Evolutionary conservation across 2,888 invertebrate genomes (phyloP).

Genomic region (Steinernema carpocapsae): DNA sequence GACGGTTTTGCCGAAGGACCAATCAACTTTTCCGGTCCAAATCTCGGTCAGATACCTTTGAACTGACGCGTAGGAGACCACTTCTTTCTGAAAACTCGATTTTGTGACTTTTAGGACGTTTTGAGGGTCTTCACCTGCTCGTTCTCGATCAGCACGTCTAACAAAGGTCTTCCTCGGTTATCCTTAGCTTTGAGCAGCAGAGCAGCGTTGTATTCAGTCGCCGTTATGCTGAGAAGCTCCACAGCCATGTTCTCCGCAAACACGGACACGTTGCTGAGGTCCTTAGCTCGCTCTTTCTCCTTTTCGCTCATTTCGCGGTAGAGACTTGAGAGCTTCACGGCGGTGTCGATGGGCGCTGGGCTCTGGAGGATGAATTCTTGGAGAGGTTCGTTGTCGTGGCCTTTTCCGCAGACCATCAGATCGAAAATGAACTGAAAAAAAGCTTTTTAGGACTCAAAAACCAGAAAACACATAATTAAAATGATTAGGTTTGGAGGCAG

Average conservation of each 20-base stretch:
- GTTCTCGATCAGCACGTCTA: conserved; percentile 84
- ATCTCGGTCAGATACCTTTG: conserved; percentile 77
- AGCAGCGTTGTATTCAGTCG: conserved; percentile 80
- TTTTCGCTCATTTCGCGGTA: conserved; percentile 75
- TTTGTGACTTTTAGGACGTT: conserved; percentile 45
- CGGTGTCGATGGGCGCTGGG: conserved; percentile 97
- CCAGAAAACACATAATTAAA: too few species aligned
- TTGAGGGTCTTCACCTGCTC: conserved; percentile 84
- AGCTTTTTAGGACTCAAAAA: background rate
- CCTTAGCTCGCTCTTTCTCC: conserved; percentile 88
- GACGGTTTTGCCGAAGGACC: conserved; percentile 93
- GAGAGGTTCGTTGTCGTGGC: conserved; percentile 89
- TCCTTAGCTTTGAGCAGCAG: conserved; percentile 92
- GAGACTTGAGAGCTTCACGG: conserved; percentile 88
- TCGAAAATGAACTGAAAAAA: conserved; percentile 81
- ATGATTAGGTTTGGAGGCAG: too few species aligned
- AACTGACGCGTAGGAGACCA: conserved; percentile 69
- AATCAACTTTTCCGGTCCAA: conserved; percentile 94
- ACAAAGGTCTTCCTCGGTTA: conserved; percentile 84
- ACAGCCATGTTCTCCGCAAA: conserved; percentile 98
- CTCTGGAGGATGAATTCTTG: conserved; percentile 97
- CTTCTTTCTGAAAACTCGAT: conserved; percentile 61
- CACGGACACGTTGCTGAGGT: conserved; percentile 90
- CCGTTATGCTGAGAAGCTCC: conserved; percentile 78
- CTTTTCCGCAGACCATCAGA: conserved; percentile 81